Conservation (phyloP, 1,140 invertebrate species). For the Drosophila nasuta region DNA sequence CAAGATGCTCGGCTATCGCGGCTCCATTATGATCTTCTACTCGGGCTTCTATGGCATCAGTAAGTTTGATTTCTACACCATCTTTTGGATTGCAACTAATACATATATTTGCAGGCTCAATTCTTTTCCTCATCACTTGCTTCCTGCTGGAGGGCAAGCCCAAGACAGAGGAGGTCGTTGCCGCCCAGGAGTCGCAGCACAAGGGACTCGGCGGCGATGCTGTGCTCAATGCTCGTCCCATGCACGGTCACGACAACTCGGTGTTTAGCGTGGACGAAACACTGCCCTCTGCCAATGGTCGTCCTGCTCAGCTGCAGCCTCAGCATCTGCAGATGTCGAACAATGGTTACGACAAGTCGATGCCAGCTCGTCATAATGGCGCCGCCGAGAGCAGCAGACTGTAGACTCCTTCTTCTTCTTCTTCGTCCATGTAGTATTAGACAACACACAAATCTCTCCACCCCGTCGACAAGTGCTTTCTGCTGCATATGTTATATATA, state of each 20-base stretch:
- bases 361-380: conserved; percentile 53
- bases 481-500: neutral
- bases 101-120: conserved; percentile 55
- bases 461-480: conserved; percentile 10
- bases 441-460: neutral
- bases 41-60: conserved; percentile 94
- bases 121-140: conserved; percentile 80
- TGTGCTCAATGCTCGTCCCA: conserved; percentile 63
- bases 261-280: conserved; percentile 77
- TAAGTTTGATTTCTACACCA: conserved; percentile 46
- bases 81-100: neutral
- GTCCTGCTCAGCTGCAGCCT: conserved; percentile 63
- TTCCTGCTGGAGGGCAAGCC: conserved; percentile 78
- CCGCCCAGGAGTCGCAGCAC: conserved; percentile 44
- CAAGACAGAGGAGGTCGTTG: neutral
- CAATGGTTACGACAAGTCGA: conserved; percentile 73
- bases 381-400: conserved; percentile 83
- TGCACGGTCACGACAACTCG: conserved; percentile 81
- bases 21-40: conserved; percentile 94
- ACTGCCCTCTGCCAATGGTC: conserved; percentile 66
- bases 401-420: conserved; percentile 31
- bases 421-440: conserved; percentile 21
- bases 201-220: conserved; percentile 56
- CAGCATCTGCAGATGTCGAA: conserved; percentile 76
- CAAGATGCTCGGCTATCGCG: conserved; percentile 91